Evolutionary conservation across 1,140 invertebrate species (phyloP).

Genomic region (Papilio polyxenes): DNA sequence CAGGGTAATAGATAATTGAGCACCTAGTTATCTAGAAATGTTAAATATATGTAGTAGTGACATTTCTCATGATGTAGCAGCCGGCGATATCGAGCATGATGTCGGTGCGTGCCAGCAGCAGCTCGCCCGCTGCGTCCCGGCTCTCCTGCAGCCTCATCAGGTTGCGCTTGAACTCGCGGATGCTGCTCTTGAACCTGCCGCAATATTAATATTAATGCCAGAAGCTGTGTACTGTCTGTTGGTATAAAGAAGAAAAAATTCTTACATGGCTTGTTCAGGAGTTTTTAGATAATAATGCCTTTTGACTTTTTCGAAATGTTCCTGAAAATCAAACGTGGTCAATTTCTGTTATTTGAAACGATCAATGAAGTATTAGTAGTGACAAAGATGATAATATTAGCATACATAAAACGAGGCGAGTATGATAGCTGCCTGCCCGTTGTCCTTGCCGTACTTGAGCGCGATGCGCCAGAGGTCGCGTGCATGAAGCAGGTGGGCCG

Average conservation of each 20-base stretch:
- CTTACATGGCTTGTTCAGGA: slow-evolving; percentile 53
- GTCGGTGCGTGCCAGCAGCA: slow-evolving; percentile 55
- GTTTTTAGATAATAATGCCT: slow-evolving; percentile 55
- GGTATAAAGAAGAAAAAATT: background rate
- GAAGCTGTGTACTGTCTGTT: background rate
- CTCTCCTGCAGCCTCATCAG: slow-evolving; percentile 58
- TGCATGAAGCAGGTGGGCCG: slow-evolving; percentile 58
- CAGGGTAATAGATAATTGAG: background rate
- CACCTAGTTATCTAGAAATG: background rate
- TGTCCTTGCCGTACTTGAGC: slow-evolving; percentile 49
- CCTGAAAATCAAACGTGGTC: slow-evolving; percentile 49
- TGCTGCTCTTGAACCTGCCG: slow-evolving; percentile 67
- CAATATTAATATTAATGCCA: background rate
- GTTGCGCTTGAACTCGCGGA: slow-evolving; percentile 64
- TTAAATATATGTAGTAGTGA: slow-evolving; percentile 38
- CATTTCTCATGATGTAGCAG: slow-evolving; percentile 70
- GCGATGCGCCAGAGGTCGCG: slow-evolving; percentile 57
- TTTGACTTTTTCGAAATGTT: slow-evolving; percentile 63
- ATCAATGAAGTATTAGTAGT: background rate
- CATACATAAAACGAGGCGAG: slow-evolving; percentile 52
- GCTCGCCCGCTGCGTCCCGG: slow-evolving; percentile 50
- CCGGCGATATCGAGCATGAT: slow-evolving; percentile 68
- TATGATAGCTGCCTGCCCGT: slow-evolving; percentile 46
- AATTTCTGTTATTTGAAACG: background rate
- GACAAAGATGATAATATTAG: background rate